Base-by-base conservation (phyloP, 2,113 vertebrate species). In the Syrrhaptes paradoxus region DNA sequence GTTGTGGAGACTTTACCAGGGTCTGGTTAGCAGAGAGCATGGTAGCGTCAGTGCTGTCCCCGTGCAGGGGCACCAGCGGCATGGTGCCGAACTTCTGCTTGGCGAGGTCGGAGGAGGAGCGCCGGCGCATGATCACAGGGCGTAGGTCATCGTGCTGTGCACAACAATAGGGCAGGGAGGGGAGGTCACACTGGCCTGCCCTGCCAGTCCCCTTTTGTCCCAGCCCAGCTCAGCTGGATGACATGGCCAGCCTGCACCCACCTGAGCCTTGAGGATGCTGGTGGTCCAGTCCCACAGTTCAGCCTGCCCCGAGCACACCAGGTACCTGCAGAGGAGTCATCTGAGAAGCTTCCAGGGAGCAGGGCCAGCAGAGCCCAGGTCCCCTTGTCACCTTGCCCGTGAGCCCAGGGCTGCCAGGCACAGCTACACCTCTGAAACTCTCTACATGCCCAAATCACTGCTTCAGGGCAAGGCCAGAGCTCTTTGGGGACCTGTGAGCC, bases 31-130 rank as follows among this genome's bases (percentile, higher is more conserved):
- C 99, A 1, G 99, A 99, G 55, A 99, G 98, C 98, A 99, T 99
- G 95, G 98, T 99, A 94, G 98, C 95, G 34, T 99, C 99, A 9
- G 98, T 99, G 94, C 98, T 98, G 95, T 99, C 98, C 71, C 99
- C 99, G 4, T 98, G 98, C 94, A 99, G 99, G 3, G 99, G 99
- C 87, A 99, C 98, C 63, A 99, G 97, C 0, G 99, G 99, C 99
- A 99, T 99, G 2, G 99, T 99, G 72, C 99, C 99, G 4, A 99
- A 99, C 97, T 99, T 99, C 97, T 99, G 99, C 97, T 99, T 99
- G 87, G 98, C 98, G 5, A 99, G 98, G 88, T 99, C 99, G 0
- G 99, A 99, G 58, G 99, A 99, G 32, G 99, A 99, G 94, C 97
- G 99, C 1, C 99, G 98, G 29, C 99, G 97, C 87, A 99, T 92